A percentile compares a stretch with the other conserved stretches of the same genome.
Evolutionary conservation across 2,113 vertebrate species (phyloP).

Genomic region (Phylloscopus trochiloides): DNA sequence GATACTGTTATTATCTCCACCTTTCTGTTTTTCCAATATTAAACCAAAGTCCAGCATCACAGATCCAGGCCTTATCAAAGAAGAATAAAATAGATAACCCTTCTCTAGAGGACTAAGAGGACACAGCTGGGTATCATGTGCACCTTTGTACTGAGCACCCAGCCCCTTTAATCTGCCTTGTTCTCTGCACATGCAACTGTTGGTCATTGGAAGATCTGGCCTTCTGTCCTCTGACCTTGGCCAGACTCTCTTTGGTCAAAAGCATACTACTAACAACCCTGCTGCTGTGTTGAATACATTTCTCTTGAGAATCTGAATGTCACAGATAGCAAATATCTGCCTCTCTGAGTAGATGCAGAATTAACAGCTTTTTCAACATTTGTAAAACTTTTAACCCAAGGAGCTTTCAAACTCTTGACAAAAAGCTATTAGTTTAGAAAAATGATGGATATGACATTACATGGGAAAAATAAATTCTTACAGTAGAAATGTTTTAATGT

Average conservation of each 20-base stretch:
- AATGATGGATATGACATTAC: not conserved
- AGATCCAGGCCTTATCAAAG: not conserved
- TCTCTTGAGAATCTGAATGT: not conserved
- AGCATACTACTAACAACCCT: not conserved
- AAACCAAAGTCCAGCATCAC: not conserved
- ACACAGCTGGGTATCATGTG: not conserved
- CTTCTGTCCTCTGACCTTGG: not conserved
- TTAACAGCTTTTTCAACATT: not conserved
- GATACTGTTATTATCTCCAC: not conserved
- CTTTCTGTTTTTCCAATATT: not conserved
- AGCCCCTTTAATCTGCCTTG: not conserved
- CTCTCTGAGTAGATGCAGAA: not conserved
- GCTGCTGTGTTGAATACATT: not conserved
- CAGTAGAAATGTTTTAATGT: not conserved
- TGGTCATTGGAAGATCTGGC: not conserved
- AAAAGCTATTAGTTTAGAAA: not conserved
- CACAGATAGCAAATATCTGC: not conserved
- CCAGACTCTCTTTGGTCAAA: not conserved
- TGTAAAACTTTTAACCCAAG: not conserved
- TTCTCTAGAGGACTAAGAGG: not conserved
- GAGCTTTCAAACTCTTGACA: not conserved
- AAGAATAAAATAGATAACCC: not conserved
- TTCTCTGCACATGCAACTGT: not conserved
- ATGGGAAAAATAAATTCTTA: not conserved
- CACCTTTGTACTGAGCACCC: not conserved